Evolutionary conservation across 2,888 invertebrate genomes (phyloP).

Genomic region (Oscheius myriophilus): DNA sequence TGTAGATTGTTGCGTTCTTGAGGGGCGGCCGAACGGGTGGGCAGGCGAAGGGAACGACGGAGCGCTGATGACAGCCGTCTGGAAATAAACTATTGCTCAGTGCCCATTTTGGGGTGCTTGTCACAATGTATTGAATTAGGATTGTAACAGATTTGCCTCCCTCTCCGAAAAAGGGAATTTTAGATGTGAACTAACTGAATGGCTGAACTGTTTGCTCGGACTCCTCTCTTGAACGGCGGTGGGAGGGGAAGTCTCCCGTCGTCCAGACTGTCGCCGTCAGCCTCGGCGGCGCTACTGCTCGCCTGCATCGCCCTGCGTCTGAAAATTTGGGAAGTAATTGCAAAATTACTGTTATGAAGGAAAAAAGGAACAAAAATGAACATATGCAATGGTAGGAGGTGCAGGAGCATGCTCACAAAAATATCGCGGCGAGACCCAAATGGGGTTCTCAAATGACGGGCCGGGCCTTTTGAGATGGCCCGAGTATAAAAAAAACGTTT

Average conservation of each 20-base stretch:
- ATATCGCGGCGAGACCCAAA: no score
- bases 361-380: no score
- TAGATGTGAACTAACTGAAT: slow-evolving; percentile 16
- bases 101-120: no score
- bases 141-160: background rate
- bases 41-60: slow-evolving; percentile 21
- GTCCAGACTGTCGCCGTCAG: background rate
- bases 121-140: no score
- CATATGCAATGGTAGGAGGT: no score
- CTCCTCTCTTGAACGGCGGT: slow-evolving; percentile 19
- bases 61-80: slow-evolving; percentile 19
- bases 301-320: background rate
- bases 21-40: background rate
- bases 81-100: background rate
- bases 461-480: no score
- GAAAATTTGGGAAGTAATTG: no score
- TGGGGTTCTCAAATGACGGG: no score
- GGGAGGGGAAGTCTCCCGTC: background rate
- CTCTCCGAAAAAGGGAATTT: background rate
- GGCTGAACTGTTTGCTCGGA: slow-evolving; percentile 9
- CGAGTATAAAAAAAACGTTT: no score
- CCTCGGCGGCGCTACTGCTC: slow-evolving; percentile 12
- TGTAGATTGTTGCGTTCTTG: background rate
- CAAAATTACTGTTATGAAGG: no score
- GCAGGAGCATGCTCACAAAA: no score